A percentile compares a stretch with the other conserved stretches of the same genome.
Evolutionary conservation across 2,888 invertebrate species (phyloP).

Genomic region (Xanthorhoe spadicearia): DNA sequence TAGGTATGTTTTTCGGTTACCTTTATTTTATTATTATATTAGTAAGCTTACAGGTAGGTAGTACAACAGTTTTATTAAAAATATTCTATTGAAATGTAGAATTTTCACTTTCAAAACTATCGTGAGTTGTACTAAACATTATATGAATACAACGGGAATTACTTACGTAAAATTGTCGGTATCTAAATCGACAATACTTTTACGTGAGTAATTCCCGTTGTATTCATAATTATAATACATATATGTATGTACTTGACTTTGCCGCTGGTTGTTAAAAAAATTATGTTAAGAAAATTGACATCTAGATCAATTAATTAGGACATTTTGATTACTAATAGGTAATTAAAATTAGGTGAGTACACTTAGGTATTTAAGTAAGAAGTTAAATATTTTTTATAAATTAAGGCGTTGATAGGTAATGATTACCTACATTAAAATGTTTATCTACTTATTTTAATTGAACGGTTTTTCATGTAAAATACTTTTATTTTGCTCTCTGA

Average conservation of each 20-base stretch:
- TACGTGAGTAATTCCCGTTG: too few species aligned
- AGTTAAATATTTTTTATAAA: conserved; percentile 1
- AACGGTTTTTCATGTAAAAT: neutral
- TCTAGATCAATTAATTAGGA: neutral
- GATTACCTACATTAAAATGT: neutral
- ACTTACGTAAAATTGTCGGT: too few species aligned
- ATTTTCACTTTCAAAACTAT: too few species aligned
- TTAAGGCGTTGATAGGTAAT: neutral
- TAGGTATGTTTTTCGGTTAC: neutral
- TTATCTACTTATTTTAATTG: neutral
- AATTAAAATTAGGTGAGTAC: neutral
- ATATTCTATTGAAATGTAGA: neutral
- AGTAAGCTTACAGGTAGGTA: neutral
- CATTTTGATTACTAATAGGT: neutral
- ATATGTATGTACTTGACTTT: neutral
- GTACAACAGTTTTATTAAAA: neutral
- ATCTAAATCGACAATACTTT: too few species aligned
- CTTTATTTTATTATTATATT: neutral
- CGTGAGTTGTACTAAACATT: too few species aligned
- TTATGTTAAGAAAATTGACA: neutral
- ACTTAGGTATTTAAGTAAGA: neutral
- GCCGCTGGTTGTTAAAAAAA: neutral
- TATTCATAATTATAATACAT: neutral
- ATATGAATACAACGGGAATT: too few species aligned
- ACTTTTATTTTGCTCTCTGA: neutral